Evolutionary conservation across 2,113 vertebrate genomes (phyloP).

Genomic region (Bujurquina vittata): DNA sequence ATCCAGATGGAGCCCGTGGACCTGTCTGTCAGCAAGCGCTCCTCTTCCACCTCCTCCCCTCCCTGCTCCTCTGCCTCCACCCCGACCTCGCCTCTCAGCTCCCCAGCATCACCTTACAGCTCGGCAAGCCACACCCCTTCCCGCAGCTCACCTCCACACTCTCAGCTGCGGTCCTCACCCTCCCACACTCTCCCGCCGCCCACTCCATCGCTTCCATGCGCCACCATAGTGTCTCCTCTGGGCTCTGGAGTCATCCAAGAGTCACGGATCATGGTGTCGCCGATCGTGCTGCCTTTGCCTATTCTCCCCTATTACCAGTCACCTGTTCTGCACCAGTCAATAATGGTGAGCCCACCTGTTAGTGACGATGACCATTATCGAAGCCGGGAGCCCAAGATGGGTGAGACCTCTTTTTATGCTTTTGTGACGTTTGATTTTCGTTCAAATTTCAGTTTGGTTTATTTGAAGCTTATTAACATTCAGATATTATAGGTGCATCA

Average conservation of each 20-base stretch:
- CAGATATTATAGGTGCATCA: too few relatives aligned
- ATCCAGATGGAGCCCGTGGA: constrained; percentile 95
- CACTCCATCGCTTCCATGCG: constrained; percentile 80
- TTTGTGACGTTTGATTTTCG: background rate
- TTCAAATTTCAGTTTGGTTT: too few relatives aligned
- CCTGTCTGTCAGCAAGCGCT: constrained; percentile 91
- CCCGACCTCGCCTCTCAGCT: constrained; percentile 59
- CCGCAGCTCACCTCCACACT: constrained; percentile 68
- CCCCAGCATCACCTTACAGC: constrained; percentile 71
- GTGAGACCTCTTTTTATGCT: constrained; percentile 67
- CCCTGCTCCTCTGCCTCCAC: constrained; percentile 85
- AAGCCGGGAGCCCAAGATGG: constrained; percentile 78
- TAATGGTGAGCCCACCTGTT: constrained; percentile 85
- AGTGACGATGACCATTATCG: constrained; percentile 83
- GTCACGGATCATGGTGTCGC: constrained; percentile 84
- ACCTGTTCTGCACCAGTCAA: constrained; percentile 85
- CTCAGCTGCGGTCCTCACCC: constrained; percentile 81
- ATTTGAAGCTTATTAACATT: too few relatives aligned
- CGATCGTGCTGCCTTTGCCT: constrained; percentile 89
- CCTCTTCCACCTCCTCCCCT: constrained; percentile 84
- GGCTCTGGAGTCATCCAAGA: constrained; percentile 73
- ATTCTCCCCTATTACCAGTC: constrained; percentile 86
- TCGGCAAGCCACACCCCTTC: constrained; percentile 78
- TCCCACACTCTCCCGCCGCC: constrained; percentile 68
- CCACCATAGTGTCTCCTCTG: constrained; percentile 83